Evolutionary conservation across 2,888 invertebrate species (phyloP).

Genomic region (Lumbricus terrestris): DNA sequence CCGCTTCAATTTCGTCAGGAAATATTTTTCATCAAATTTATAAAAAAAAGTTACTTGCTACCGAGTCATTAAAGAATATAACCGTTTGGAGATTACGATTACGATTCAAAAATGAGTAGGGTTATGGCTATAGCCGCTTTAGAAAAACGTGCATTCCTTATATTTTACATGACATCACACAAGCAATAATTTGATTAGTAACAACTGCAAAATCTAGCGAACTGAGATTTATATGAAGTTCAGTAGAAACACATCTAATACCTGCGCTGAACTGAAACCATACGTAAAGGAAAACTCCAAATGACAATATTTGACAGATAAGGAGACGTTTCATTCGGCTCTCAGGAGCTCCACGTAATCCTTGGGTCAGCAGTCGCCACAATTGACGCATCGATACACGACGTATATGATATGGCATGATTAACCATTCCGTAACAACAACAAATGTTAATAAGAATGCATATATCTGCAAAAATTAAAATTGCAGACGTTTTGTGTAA

Average conservation of each 20-base stretch:
- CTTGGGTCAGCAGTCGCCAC: background rate
- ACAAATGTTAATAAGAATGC: background rate
- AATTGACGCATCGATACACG: background rate
- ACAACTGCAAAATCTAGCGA: background rate
- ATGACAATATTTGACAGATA: background rate
- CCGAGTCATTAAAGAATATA: too few relatives aligned
- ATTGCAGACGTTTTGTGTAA: background rate
- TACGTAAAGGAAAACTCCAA: background rate
- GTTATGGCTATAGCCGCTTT: too few relatives aligned
- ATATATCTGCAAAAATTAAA: background rate
- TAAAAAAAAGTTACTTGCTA: too few relatives aligned
- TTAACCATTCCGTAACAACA: background rate
- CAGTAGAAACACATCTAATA: background rate
- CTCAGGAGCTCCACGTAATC: background rate
- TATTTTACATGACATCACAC: too few relatives aligned
- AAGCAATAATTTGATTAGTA: too few relatives aligned
- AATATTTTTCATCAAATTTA: too few relatives aligned
- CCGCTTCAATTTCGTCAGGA: too few relatives aligned
- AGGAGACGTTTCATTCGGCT: background rate
- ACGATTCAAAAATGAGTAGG: too few relatives aligned
- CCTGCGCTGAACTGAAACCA: slow-evolving; percentile 16
- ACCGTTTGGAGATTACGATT: too few relatives aligned
- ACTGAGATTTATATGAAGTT: too few relatives aligned
- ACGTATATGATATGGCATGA: too few relatives aligned
- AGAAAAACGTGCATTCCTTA: too few relatives aligned